Percentiles rank a stretch among this genome's conserved stretches.
These are phyloP conservation scores for Ciona savignyi DNA, from an alignment of 23 tunicate species.

Conservation along the genomic window DNA sequence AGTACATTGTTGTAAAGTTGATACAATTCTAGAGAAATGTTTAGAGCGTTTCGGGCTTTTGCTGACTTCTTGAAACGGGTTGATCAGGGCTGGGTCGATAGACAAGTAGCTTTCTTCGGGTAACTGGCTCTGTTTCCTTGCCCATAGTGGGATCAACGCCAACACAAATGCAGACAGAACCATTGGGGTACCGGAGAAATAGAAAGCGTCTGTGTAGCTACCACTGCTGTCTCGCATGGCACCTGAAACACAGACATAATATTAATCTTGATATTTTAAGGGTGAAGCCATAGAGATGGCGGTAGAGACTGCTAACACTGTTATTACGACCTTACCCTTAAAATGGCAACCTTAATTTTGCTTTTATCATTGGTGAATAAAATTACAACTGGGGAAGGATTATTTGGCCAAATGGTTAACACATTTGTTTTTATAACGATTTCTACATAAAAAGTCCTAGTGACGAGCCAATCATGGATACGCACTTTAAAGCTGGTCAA, in stretches of 20 bases:
- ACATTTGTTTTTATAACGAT: no score
- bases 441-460: no score
- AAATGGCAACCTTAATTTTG: no score
- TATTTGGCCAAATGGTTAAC: no score
- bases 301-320: no score
- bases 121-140: slow-evolving; percentile 50
- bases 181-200: slow-evolving; percentile 82
- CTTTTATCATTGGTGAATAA: no score
- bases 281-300: no score
- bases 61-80: background rate
- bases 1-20: background rate
- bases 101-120: slow-evolving; percentile 73
- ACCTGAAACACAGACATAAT: slow-evolving; percentile 9
- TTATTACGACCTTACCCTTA: no score
- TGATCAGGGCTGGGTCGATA: slow-evolving; percentile 29
- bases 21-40: background rate
- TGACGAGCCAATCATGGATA: no score
- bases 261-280: no score
- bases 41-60: background rate
- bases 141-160: slow-evolving; percentile 78
- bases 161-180: slow-evolving; percentile 48
- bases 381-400: no score
- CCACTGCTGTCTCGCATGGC: slow-evolving; percentile 45
- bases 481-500: no score
- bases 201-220: slow-evolving; percentile 56